Evolutionary conservation across 2,797 vertebrate genomes (phyloP), one percentile per base, ranked within the genome.

Genomic region (Melanogrammus aeglefinus): DNA sequence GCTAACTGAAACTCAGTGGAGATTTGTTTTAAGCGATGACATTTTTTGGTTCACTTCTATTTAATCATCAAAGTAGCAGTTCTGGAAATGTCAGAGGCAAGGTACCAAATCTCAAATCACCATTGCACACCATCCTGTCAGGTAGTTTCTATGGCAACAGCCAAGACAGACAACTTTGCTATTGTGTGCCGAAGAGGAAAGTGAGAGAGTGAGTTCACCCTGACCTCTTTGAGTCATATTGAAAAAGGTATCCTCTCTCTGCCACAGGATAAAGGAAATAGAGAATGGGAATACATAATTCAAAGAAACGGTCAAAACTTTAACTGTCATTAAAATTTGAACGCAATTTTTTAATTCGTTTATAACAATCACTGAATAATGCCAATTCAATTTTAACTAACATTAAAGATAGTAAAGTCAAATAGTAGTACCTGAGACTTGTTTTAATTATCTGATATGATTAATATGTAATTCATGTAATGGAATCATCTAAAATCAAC

Each of bases 81-180:
- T 38, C 33, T n/a, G 72, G 36, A 36, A 73, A 73, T n/a, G 72
- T 36, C 21, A 24, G 33, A 39, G 21, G n/a, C 63, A 9, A 27
- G 21, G 63, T 69, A 8, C 31, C 35, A 4, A n/a, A 13, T 36
- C 35, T 21, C 10, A 73, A 73, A 73, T 39, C 16, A 24, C 5
- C 35, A 73, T 38, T 35, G 3, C 35, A n/a, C 36, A 21, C 33
- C 21, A 38, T 14, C 13, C 27, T 31, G 10, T 71, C 29, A 29
- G 27, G 21, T 72, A 31, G 70, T 72, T 31, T 72, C 70, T 35
- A 72, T 72, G 70, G 70, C 70, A 72, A 72, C 70, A 72, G 70
- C 70, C 70, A 72, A 72, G 31, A 5, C 70, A 31, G 18, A 7
- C 14, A 18, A 51, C 47, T 21, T 51, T 51, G 47, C 57, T 63